Conservation (phyloP, 2,888 invertebrate species). For the Ophion ellenae region DNA sequence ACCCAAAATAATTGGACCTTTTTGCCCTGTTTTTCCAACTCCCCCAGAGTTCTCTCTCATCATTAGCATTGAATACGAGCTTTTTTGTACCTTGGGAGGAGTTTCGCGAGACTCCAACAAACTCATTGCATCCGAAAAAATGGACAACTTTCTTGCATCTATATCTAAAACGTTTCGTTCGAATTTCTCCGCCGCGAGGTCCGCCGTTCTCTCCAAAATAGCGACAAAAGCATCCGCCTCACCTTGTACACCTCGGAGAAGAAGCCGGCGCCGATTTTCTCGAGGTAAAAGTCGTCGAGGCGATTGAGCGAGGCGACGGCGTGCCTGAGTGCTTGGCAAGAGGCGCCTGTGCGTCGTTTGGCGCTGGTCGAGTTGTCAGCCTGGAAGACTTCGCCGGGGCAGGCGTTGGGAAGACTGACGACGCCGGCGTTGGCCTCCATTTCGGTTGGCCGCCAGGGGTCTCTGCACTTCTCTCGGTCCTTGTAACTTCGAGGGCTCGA, state of each 20-base stretch:
- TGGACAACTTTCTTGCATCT: too few relatives aligned
- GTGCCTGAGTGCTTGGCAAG: slow-evolving; percentile 95
- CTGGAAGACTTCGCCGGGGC: slow-evolving; percentile 70
- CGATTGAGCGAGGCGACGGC: slow-evolving; percentile 96
- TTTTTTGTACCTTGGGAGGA: too few relatives aligned
- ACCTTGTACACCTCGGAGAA: slow-evolving; percentile 99
- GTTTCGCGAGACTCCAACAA: too few relatives aligned
- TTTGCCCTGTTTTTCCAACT: too few relatives aligned
- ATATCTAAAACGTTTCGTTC: too few relatives aligned
- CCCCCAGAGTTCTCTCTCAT: too few relatives aligned
- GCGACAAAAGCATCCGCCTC: slow-evolving; percentile 80
- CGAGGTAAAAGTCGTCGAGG: slow-evolving; percentile 96
- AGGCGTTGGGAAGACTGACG: slow-evolving; percentile 58
- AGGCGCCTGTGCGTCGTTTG: slow-evolving; percentile 87
- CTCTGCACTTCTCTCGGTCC: slow-evolving; percentile 80
- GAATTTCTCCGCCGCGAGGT: too few relatives aligned
- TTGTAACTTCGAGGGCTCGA: slow-evolving; percentile 79
- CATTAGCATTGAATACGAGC: too few relatives aligned
- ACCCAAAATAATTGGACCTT: too few relatives aligned
- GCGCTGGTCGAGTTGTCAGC: slow-evolving; percentile 45
- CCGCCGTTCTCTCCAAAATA: too few relatives aligned
- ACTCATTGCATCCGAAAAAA: too few relatives aligned
- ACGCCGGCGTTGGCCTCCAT: slow-evolving; percentile 72
- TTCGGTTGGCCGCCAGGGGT: slow-evolving; percentile 82
- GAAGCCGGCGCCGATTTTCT: slow-evolving; percentile 97